Evolutionary conservation across 2,888 invertebrate species (phyloP), one percentile per base, ranked within the genome.

Genomic region (Tetheella fluctuosa): DNA sequence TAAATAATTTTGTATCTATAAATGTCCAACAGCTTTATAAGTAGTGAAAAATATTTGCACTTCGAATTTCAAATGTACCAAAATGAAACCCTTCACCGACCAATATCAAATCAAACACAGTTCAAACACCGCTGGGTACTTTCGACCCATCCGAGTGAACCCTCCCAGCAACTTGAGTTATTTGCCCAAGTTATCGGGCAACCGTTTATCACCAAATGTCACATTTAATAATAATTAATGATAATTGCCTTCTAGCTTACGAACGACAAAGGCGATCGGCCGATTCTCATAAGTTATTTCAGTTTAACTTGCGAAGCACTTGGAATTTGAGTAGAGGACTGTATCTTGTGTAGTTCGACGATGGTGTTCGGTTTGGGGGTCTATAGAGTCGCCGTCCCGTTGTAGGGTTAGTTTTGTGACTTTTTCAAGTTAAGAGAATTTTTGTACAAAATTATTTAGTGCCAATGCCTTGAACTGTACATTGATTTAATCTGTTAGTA

Each of bases 171-270:
- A 80, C 79, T 85, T 88, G 90, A 90, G 83, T 89, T 91, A 91
- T 92, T 91, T 89, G 89, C 81, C 71, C 89, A 90, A 91, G 90
- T 91, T 92, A 93, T 93, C 92, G 88, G 89, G 75, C 81, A 73
- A 72, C 86, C 91, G 90, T 92, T 91, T 90, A 91, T 92, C 92
- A 91, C 81, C 70, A 71, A 85, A 79, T 86, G 91, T 91, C 91
- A 88, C 89, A 90, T 93, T 92, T 93, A 93, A 93, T 93, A 91
- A 93, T 93, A 91, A 93, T 92, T 91, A 92, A 93, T 92, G 92
- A 90, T 93, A 93, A 93, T 93, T 93, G 92, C 91, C 88, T 88
- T 84, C 85, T 81, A 89, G 93, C 92, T 92, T 91, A 91, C 81
- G 82, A 81, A 79, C 84, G 81, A 82, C 88, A 89, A 90, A 92